Evolutionary conservation across 2,797 vertebrate genomes (phyloP).

Genomic region (Acridotheres tristis): DNA sequence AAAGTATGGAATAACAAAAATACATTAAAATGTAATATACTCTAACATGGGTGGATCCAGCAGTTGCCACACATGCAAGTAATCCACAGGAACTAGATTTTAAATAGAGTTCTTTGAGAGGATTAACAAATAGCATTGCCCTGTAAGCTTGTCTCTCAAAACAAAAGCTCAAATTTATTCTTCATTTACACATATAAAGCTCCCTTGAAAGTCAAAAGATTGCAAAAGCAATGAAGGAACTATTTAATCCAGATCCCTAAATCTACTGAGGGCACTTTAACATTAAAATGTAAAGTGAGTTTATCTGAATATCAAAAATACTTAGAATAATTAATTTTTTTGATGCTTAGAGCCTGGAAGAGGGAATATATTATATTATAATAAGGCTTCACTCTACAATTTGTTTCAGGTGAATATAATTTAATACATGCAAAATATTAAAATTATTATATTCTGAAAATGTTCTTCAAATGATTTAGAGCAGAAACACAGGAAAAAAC

Average conservation of each 20-base stretch:
- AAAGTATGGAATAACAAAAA: neutral
- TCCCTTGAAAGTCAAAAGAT: conserved; percentile 27
- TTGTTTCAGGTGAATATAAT: neutral
- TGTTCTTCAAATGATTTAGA: neutral
- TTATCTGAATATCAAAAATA: conserved; percentile 8
- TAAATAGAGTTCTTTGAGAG: conserved; percentile 28
- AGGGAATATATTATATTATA: neutral
- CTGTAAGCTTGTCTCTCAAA: conserved; percentile 24
- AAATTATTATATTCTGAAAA: neutral
- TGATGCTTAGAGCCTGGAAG: neutral
- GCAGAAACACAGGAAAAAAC: neutral
- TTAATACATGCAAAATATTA: neutral
- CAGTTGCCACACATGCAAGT: neutral
- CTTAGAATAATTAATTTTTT: neutral
- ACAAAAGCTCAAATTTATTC: conserved; percentile 52
- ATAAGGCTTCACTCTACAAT: neutral
- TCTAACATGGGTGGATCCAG: neutral
- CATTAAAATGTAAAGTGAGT: neutral
- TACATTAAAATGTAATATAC: neutral
- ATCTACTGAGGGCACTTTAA: neutral
- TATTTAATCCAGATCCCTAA: conserved; percentile 23
- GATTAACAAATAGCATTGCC: conserved; percentile 21
- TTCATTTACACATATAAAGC: conserved; percentile 51
- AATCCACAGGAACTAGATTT: conserved; percentile 31
- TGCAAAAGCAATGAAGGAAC: conserved; percentile 33